Evolutionary conservation across 2,113 vertebrate genomes (phyloP).

Genomic region (Nothocercus nigrocapillus): DNA sequence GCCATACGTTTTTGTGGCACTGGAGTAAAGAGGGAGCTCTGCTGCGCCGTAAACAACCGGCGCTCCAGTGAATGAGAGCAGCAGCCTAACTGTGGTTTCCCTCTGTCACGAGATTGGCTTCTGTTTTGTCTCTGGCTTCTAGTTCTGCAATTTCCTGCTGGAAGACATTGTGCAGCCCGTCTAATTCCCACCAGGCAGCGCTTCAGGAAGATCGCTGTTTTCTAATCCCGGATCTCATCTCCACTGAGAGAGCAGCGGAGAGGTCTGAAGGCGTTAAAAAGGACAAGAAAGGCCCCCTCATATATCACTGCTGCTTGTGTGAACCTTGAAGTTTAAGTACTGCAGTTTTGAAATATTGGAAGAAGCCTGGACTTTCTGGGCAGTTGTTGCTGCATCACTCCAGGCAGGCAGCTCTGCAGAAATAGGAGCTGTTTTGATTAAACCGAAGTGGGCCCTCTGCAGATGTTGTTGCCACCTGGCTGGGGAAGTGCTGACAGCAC

Average conservation of each 20-base stretch:
- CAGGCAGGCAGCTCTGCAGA: neutral
- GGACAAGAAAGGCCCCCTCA: neutral
- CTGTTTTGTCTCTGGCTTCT: slow-evolving; percentile 56
- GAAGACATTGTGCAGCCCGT: slow-evolving; percentile 19
- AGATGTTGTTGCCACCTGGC: neutral
- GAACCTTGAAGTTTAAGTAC: neutral
- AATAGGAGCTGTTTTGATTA: slow-evolving; percentile 5
- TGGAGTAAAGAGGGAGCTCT: slow-evolving; percentile 6
- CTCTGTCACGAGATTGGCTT: slow-evolving; percentile 31
- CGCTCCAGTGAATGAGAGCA: neutral
- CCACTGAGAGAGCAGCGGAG: neutral
- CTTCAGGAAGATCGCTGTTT: slow-evolving; percentile 6
- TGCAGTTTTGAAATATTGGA: neutral
- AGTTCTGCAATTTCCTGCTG: slow-evolving; percentile 47
- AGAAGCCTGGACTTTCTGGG: neutral
- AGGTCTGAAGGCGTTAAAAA: slow-evolving; percentile 11
- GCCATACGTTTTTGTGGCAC: neutral
- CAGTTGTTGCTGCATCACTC: neutral
- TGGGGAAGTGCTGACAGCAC: slow-evolving; percentile 11
- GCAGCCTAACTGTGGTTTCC: slow-evolving; percentile 26
- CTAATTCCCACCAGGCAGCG: neutral
- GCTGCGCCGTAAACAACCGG: neutral
- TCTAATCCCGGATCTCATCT: neutral
- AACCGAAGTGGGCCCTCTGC: neutral
- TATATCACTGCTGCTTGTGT: neutral